These are phyloP conservation scores for Phenganax stokvisi DNA, from an alignment of 92 coral and sea anemone genomes.

Conservation along the genomic window DNA sequence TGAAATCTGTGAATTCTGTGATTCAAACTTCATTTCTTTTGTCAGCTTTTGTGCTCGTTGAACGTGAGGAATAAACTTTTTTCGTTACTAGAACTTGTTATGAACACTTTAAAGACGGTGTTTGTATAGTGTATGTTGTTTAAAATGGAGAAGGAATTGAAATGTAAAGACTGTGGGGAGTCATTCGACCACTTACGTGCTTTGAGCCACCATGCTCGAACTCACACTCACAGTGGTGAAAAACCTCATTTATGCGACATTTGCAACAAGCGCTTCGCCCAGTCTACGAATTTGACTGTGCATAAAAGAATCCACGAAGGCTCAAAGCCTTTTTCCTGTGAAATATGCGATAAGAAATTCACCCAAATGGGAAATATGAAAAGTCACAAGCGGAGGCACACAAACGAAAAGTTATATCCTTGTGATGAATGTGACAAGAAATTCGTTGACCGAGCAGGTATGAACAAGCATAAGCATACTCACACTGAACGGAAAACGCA, in stretches of 20 bases:
- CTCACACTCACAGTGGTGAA: slow-evolving; percentile 6
- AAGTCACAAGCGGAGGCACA: slow-evolving; percentile 1
- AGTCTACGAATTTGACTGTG: slow-evolving; percentile 1
- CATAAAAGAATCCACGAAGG: slow-evolving; percentile 12
- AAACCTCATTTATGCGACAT: slow-evolving; percentile 5
- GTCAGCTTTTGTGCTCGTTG: too few relatives aligned
- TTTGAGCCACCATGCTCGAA: slow-evolving; percentile 10
- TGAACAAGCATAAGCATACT: neutral
- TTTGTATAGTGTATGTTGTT: neutral
- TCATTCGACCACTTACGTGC: slow-evolving; percentile 10
- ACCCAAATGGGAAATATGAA: slow-evolving; percentile 9
- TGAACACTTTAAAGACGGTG: neutral
- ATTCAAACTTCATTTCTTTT: too few relatives aligned
- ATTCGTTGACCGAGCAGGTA: neutral
- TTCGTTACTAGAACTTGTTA: too few relatives aligned
- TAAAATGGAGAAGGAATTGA: slow-evolving; percentile 11
- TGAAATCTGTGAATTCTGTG: too few relatives aligned
- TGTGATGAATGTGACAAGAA: neutral
- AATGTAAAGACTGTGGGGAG: slow-evolving; percentile 8
- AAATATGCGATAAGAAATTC: neutral
- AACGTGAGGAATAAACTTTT: too few relatives aligned
- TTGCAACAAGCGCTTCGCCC: neutral
- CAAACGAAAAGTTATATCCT: neutral
- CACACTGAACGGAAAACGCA: neutral
- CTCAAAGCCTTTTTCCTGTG: slow-evolving; percentile 11